Evolutionary conservation across 2,888 invertebrate species (phyloP), one percentile per base, ranked within the genome.

Genomic region (Cyaniris semiargus): DNA sequence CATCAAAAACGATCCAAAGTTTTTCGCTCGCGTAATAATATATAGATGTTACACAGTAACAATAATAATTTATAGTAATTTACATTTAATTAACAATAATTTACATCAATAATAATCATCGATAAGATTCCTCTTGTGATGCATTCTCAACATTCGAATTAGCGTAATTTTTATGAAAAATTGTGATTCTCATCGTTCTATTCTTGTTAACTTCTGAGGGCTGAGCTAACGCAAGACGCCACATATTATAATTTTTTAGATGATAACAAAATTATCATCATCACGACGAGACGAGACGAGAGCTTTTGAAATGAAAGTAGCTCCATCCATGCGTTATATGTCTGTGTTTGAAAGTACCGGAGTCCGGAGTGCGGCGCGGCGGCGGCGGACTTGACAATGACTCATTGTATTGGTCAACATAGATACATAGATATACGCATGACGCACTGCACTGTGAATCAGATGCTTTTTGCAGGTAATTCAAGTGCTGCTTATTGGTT

Each of bases 361-460:
- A 66, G 72, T 8, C 66, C 13, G 66, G 66, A 66, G 72, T 8
- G 72, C 72, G 6, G 72, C 21, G 72, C 21, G 72, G 21, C 38
- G 72, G 21, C 38, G 72, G 38, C 23, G 15, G 72, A 44, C 72
- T 72, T 72, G 53, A 53, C 74, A 23, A 27, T 74, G 74, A 74
- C 44, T 74, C 74, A 74, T 23, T 27, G 74, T 53, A 48, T 74
- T 74, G 74, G 74, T 53, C 74, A 74, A 74, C 74, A 72, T 77
- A 72, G 58, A 76, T 58, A 71, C 38, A 71, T 71, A 71, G 53
- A 71, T 71, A 56, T 71, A 48, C 10, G 56, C 58, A 71, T 76
- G 76, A 77, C 76, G 76, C 71, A 77, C 56, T 71, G 76, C 76
- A 58, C 76, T n/a, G 58, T 77, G 76, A 77, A 72, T 77, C 76